phyloP scores from a whole-genome alignment of 2,888 invertebrate species.

The Cordilura impudica region DNA sequence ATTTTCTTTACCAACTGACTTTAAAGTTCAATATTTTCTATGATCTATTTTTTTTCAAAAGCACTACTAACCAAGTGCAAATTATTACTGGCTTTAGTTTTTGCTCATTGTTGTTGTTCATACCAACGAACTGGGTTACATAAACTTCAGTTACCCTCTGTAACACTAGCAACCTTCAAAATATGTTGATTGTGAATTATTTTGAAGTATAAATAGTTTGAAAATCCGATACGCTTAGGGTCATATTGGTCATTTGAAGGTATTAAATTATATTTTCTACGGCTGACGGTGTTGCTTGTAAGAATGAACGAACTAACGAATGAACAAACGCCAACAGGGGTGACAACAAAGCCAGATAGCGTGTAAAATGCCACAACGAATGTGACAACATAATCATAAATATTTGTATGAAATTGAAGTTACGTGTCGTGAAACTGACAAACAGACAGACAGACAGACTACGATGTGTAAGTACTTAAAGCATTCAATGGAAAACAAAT shows the following conservation, averaged over 20 bases:
- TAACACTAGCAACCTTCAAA: constrained; percentile 22
- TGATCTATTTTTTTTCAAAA: neutral
- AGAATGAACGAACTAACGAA: too few relatives aligned
- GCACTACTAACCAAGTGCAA: too few relatives aligned
- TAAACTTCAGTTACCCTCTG: neutral
- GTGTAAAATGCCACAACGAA: constrained; percentile 40
- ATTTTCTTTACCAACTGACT: too few relatives aligned
- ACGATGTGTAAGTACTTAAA: too few relatives aligned
- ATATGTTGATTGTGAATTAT: constrained; percentile 31
- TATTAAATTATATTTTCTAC: constrained; percentile 15
- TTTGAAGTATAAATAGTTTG: neutral
- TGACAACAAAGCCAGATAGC: constrained; percentile 2
- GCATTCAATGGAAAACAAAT: constrained; percentile 28
- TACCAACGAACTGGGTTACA: neutral
- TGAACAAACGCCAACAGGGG: neutral
- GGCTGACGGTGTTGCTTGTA: neutral
- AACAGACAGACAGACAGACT: neutral
- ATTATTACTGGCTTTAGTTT: too few relatives aligned
- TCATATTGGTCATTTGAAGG: constrained; percentile 52
- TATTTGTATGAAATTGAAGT: constrained; percentile 37
- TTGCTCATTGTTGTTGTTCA: neutral
- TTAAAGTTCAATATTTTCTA: neutral
- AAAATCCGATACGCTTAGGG: constrained; percentile 53
- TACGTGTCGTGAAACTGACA: neutral
- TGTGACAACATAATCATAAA: constrained; percentile 56